Conservation (phyloP, 1,140 invertebrate genomes). For the Trichonephila inaurata region DNA sequence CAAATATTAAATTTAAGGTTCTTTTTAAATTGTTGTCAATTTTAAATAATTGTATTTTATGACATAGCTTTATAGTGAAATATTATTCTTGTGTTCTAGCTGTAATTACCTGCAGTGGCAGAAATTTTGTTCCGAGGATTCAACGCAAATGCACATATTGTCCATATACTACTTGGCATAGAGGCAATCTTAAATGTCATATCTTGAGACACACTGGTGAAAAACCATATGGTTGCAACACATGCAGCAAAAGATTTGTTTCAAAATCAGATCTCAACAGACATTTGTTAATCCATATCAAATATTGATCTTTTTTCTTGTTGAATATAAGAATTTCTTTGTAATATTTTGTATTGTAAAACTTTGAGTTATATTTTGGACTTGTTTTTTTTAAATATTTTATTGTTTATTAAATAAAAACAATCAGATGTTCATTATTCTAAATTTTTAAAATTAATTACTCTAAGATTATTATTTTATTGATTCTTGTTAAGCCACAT, state of each 20-base stretch:
- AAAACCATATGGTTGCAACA: slow-evolving; percentile 80
- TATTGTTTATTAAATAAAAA: too few relatives aligned
- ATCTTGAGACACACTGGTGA: slow-evolving; percentile 81
- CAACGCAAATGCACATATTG: slow-evolving; percentile 80
- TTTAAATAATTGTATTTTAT: too few relatives aligned
- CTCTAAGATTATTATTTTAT: too few relatives aligned
- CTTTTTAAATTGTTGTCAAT: too few relatives aligned
- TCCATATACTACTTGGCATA: slow-evolving; percentile 81
- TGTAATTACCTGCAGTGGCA: neutral
- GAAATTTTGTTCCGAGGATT: neutral
- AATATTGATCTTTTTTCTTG: neutral
- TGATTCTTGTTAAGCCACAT: too few relatives aligned
- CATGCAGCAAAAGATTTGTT: slow-evolving; percentile 82
- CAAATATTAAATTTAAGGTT: too few relatives aligned
- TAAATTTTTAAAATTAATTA: too few relatives aligned
- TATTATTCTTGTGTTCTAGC: neutral
- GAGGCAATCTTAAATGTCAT: slow-evolving; percentile 82
- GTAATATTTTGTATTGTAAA: too few relatives aligned
- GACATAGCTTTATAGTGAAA: neutral
- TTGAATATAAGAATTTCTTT: too few relatives aligned
- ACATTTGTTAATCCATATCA: neutral
- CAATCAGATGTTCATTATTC: too few relatives aligned
- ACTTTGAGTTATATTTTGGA: too few relatives aligned
- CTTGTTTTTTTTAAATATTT: too few relatives aligned
- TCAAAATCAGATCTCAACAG: slow-evolving; percentile 1